Evolutionary conservation across 2,888 invertebrate genomes (phyloP).

Genomic region (Scaptomyza caliginosa): DNA sequence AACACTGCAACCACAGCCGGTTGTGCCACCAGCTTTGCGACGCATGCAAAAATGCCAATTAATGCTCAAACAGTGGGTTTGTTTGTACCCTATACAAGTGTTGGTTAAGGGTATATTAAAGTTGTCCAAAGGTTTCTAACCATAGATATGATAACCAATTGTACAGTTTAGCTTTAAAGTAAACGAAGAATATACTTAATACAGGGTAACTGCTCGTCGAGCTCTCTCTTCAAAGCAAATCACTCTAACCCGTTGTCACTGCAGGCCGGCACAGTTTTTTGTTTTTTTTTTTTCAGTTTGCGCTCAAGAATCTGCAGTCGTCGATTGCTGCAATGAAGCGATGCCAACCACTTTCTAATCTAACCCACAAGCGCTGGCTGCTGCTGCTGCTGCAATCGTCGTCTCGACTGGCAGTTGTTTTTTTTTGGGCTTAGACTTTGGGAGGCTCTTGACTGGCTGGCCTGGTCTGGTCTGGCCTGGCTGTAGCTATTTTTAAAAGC

Average conservation of each 20-base stretch:
- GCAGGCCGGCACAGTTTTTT: conserved; percentile 57
- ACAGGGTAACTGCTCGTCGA: background rate
- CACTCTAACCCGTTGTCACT: conserved; percentile 2
- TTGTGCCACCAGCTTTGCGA: conserved; percentile 37
- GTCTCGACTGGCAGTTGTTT: conserved; percentile 41
- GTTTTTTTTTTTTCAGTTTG: conserved; percentile 8
- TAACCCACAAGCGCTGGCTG: conserved; percentile 54
- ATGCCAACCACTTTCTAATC: conserved; percentile 61
- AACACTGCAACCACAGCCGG: conserved; percentile 35
- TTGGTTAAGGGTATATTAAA: background rate
- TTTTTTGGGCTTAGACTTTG: conserved; percentile 51
- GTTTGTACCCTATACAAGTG: background rate
- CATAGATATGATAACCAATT: background rate
- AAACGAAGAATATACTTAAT: no score
- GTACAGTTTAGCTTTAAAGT: background rate
- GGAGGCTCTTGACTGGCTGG: conserved; percentile 44
- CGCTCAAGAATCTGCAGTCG: conserved; percentile 54
- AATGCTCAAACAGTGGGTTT: conserved; percentile 20
- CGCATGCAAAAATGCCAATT: conserved; percentile 68
- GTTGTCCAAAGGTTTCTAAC: background rate
- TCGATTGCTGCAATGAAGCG: conserved; percentile 25
- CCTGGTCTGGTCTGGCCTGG: conserved; percentile 36
- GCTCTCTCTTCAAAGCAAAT: background rate
- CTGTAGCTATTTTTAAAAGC: conserved; percentile 61
- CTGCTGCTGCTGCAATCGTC: conserved; percentile 37